Evolutionary conservation across 2,888 invertebrate genomes (phyloP), one percentile per base, ranked within the genome.

Genomic region (Leuctra nigra): DNA sequence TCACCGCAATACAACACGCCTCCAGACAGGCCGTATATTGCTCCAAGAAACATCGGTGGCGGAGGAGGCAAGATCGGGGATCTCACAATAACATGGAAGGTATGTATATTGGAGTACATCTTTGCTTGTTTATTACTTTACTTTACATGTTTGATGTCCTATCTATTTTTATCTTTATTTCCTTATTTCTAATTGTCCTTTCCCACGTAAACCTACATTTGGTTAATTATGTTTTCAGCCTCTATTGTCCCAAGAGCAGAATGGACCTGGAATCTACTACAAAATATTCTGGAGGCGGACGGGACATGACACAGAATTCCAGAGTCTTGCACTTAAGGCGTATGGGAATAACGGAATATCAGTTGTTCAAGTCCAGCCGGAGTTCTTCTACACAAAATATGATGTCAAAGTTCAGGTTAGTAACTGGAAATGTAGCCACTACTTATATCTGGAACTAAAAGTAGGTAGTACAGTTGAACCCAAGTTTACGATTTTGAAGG

Each of bases 41-140:
- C 86, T 4, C 95, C 95, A 1, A 69, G 74, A 4, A 87, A 90
- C 65, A 80, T 98, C 36, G 83, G 90, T 14, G 96, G 97, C 0
- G 97, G 97, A 3, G 96, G 96, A 41, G 96, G 96, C 11, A 96
- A 95, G 72, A 91, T 93, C 60, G 95, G 96, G 0, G 94, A 94
- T 68, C 80, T 98, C 2, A 89, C 91, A 1, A 91, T 98, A 53
- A 88, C 83, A 0, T 97, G 96, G 96, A 78, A 73, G 67, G 75
- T 75, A 67, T 64, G 67, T 64, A 35, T 14, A 23, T 52, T 33
- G 39, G 23, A 7, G 4, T 13, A 11, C 6, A 29, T 29, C 29
- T n/a, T 7, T 29, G 29, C 29, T 2, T 53, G 7, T 52, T 25
- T 41, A n/a, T 13, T 41, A 22, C 44, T 20, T 25, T 13, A 11